phyloP scores from a whole-genome alignment of 1,140 invertebrate species.

The Philotrypesis tridentata region DNA sequence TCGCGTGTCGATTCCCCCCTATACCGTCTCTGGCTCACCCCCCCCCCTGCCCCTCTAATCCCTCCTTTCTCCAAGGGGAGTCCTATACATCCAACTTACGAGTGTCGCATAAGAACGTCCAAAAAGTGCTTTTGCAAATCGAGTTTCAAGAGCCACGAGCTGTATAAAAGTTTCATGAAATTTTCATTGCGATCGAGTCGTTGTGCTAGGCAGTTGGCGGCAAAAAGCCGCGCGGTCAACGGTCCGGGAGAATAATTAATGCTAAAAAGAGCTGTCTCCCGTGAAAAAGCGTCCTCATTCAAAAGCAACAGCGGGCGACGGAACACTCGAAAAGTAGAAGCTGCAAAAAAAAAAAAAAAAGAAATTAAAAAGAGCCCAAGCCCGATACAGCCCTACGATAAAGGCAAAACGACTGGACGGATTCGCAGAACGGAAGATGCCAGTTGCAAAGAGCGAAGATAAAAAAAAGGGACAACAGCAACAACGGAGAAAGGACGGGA shows the following conservation, averaged over 20 bases:
- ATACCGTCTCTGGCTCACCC: too few species aligned
- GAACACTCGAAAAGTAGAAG: conserved; percentile 28
- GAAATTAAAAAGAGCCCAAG: not conserved
- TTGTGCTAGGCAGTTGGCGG: not conserved
- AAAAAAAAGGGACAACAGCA: not conserved
- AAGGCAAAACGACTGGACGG: conserved; percentile 22
- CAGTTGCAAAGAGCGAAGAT: not conserved
- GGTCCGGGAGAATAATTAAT: conserved; percentile 31
- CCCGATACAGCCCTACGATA: conserved; percentile 41
- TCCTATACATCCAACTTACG: conserved; percentile 15
- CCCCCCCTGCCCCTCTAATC: too few species aligned
- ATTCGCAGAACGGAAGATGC: not conserved
- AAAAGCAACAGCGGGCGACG: conserved; percentile 22
- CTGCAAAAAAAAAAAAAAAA: too few species aligned
- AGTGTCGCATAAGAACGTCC: not conserved
- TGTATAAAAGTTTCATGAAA: not conserved
- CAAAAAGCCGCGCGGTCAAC: not conserved
- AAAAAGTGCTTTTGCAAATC: conserved; percentile 22
- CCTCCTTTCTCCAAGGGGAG: too few species aligned
- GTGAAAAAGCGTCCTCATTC: conserved; percentile 31
- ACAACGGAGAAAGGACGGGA: not conserved
- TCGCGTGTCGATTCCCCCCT: conserved; percentile 23
- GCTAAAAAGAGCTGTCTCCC: conserved; percentile 30
- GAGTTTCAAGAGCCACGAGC: not conserved
- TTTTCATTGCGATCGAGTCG: not conserved